Evolutionary conservation across 2,113 vertebrate species (phyloP).

Genomic region (Gymnarchus niloticus): DNA sequence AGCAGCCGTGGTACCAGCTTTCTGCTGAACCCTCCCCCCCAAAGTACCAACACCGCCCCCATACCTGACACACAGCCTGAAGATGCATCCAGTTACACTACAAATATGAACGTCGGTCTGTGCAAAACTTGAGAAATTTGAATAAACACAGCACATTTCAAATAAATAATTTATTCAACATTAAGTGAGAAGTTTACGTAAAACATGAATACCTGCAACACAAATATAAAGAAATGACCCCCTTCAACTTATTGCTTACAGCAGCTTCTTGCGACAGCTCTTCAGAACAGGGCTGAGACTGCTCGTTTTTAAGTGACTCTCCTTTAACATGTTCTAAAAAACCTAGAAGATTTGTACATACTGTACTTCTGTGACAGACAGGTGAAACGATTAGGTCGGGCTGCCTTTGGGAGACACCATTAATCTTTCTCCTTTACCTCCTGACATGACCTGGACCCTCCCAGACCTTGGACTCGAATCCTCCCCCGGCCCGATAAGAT

Average conservation of each 20-base stretch:
- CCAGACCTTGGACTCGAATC: conserved; percentile 28
- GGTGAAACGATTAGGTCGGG: conserved; percentile 30
- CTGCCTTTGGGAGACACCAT: conserved; percentile 48
- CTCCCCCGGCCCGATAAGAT: conserved; percentile 42
- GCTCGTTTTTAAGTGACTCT: background rate
- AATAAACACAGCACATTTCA: background rate
- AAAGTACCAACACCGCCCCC: background rate
- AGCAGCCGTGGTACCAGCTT: background rate
- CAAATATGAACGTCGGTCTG: background rate
- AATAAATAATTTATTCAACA: background rate
- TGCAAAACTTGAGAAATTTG: background rate
- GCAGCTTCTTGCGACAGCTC: background rate
- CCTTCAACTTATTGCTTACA: background rate
- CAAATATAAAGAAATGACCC: background rate
- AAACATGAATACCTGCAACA: background rate
- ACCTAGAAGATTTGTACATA: conserved; percentile 5
- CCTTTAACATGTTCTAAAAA: background rate
- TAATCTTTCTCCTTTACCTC: conserved; percentile 62
- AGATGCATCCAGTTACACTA: background rate
- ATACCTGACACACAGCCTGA: background rate
- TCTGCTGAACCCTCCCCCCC: background rate
- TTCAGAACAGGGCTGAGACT: background rate
- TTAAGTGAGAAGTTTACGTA: background rate
- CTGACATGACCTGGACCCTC: conserved; percentile 50
- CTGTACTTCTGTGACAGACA: conserved; percentile 37